Evolutionary conservation across 2,113 vertebrate genomes (phyloP).

Genomic region (Meleagris gallopavo): DNA sequence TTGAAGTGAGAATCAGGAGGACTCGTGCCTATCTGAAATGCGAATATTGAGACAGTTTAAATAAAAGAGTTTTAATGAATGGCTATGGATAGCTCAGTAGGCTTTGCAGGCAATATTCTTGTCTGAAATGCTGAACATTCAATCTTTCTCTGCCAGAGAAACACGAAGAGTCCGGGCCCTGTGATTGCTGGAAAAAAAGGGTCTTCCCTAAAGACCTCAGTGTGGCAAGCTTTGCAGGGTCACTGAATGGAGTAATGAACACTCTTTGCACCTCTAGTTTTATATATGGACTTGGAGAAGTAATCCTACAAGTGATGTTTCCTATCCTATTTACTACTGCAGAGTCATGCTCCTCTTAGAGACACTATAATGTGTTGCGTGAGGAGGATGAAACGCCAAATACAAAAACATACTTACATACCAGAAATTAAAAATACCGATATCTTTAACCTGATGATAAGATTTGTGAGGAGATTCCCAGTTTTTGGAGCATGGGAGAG

Average conservation of each 20-base stretch:
- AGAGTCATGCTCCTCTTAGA: not conserved
- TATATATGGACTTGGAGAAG: not conserved
- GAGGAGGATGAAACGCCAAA: not conserved
- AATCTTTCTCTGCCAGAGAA: not conserved
- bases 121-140: not conserved
- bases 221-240: not conserved
- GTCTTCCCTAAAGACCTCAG: not conserved
- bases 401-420: not conserved
- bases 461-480: not conserved
- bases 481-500: not conserved
- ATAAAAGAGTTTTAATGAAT: not conserved
- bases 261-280: not conserved
- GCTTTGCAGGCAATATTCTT: not conserved
- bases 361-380: accelerated
- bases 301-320: not conserved
- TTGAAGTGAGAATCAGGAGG: not conserved
- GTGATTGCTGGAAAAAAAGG: accelerated
- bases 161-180: not conserved
- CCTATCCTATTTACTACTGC: not conserved
- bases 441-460: not conserved
- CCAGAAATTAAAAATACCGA: not conserved
- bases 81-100: not conserved
- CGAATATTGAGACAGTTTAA: not conserved
- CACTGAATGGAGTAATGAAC: not conserved
- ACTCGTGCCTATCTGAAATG: not conserved